Evolutionary conservation across 2,797 vertebrate genomes (phyloP), one percentile per base, ranked within the genome.

Genomic region (Sebastes taczanowskii): DNA sequence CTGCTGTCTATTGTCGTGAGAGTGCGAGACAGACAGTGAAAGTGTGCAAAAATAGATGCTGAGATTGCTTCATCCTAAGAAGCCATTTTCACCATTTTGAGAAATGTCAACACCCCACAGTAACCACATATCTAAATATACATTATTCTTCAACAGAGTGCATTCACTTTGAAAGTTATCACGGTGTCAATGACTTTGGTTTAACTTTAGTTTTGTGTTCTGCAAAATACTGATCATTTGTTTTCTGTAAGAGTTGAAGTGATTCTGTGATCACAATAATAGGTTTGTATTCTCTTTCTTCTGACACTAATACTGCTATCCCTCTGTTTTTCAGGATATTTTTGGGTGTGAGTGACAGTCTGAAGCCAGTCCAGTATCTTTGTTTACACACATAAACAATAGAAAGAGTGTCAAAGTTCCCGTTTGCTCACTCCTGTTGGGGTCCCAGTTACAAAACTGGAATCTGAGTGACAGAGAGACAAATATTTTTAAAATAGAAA

Each of bases 1-100:
- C 42, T 7, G 49, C 27, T 82, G 69, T 69, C 53, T 78, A 74
- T 61, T 79, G 61, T 35, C 74, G 2, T 74, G 30, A 20, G 38
- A 56, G 75, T 81, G 79, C 5, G 4, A 82, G 46, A 25, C 30
- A 74, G 71, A 85, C 35, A 20, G 67, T 16, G 61, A 79, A 72
- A 18, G n/a, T 5, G 35, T 11, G 69, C 58, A 71, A 64, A 85
- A 82, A 74, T 80, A 86, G 74, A 81, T n/a, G 0, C n/a, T 11
- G 42, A 77, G 49, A 64, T 55, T 25, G 34, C 1, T 52, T 14
- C 6, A 0, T 75, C 27, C 38, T 71, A 16, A 6, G 27, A 81
- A 70, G 18, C 3, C n/a, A 22, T 72, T 76, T 63, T 5, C 64
- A 77, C 6, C 11, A 23, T 62, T 55, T 61, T 46, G 23, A 78